These are phyloP conservation scores for Andrena flavipes DNA, from an alignment of 2,888 invertebrate species.

Conservation along the genomic window DNA sequence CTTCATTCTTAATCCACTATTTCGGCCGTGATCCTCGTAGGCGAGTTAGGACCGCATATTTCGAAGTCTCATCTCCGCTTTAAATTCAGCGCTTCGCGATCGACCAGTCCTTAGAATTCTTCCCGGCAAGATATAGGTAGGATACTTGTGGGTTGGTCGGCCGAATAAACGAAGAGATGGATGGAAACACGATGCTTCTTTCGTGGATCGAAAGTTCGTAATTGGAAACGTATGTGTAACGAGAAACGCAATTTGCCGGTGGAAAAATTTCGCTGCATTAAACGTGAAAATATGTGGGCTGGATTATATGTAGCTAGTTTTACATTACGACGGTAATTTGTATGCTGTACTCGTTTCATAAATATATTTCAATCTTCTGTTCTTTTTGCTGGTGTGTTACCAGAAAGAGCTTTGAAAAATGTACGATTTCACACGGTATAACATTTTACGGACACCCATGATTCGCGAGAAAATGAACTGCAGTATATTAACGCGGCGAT, in stretches of 20 bases:
- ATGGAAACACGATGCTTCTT: too few species aligned
- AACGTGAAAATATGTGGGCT: too few species aligned
- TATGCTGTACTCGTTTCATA: too few species aligned
- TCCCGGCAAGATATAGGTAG: neutral
- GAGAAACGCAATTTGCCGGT: too few species aligned
- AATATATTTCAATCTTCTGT: too few species aligned
- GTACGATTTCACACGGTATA: neutral
- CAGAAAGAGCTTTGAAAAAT: neutral
- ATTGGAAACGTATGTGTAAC: too few species aligned
- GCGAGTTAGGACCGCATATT: slow-evolving; percentile 45
- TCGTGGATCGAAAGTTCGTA: too few species aligned
- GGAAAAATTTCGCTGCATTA: too few species aligned
- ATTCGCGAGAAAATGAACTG: neutral
- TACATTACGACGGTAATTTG: too few species aligned
- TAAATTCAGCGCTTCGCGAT: slow-evolving; percentile 57
- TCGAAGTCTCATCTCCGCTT: slow-evolving; percentile 44
- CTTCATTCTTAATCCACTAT: slow-evolving; percentile 66
- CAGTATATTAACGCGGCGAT: slow-evolving; percentile 21
- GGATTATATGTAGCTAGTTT: too few species aligned
- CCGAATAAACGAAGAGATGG: too few species aligned
- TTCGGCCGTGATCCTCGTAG: slow-evolving; percentile 40
- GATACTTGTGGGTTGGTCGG: neutral
- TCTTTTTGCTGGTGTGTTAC: too few species aligned
- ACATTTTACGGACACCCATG: slow-evolving; percentile 1
- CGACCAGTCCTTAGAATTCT: slow-evolving; percentile 1